These are phyloP conservation scores for Danio jaintianensis DNA, from an alignment of 2,797 vertebrate species.

Conservation along the genomic window DNA sequence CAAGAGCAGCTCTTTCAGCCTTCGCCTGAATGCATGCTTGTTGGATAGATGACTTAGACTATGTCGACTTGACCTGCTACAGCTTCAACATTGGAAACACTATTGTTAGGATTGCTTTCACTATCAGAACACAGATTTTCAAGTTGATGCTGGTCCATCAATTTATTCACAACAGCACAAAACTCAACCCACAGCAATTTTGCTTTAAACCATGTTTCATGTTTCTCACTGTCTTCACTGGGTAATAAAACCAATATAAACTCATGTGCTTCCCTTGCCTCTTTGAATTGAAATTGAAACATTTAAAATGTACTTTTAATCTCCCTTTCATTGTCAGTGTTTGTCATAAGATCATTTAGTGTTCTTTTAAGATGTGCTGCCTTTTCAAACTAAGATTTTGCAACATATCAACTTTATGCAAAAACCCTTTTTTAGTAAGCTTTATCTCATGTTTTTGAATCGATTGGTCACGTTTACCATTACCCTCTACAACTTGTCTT, in stretches of 20 bases:
- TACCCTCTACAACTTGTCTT: not conserved
- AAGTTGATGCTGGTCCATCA: no score
- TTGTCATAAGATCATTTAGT: not conserved
- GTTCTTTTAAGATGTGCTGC: not conserved
- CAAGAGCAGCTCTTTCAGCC: not conserved
- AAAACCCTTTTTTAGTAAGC: not conserved
- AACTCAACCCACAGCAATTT: no score
- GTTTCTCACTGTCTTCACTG: not conserved
- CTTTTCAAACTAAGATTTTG: not conserved
- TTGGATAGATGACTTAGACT: not conserved
- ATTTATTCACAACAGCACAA: no score
- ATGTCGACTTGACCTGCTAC: not conserved
- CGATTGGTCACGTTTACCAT: not conserved
- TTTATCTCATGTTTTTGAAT: not conserved
- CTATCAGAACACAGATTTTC: no score
- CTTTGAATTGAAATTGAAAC: not conserved
- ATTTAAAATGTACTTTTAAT: not conserved
- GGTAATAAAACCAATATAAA: not conserved
- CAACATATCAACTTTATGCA: not conserved
- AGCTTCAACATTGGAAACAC: not conserved
- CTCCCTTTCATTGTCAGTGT: not conserved
- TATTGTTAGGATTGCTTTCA: not conserved
- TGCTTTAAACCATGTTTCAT: not conserved
- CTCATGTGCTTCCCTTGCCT: not conserved
- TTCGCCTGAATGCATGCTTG: not conserved